These are phyloP conservation scores for Takifugu ocellatus DNA, from an alignment of 2,797 vertebrate genomes.

Conservation along the genomic window DNA sequence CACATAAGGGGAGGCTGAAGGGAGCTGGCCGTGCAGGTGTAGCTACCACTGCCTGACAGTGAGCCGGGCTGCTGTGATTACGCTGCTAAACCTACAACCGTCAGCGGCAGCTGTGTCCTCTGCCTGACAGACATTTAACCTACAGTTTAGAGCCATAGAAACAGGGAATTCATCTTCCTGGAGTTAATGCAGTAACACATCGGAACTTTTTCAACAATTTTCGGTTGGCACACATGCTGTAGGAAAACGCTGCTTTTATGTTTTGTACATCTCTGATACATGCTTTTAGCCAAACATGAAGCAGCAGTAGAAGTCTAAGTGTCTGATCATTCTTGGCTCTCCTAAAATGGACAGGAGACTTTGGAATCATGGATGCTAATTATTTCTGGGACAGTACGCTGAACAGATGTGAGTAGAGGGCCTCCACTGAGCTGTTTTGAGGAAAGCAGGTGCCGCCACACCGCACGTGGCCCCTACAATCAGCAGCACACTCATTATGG, in stretches of 20 bases:
- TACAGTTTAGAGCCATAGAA: not conserved
- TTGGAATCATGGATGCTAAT: not conserved
- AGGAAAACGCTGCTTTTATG: not conserved
- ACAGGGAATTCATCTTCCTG: not conserved
- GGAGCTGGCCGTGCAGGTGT: no score
- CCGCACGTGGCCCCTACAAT: constrained; percentile 9
- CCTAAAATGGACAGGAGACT: no score
- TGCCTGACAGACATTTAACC: not conserved
- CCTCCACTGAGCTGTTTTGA: constrained; percentile 20
- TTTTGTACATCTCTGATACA: not conserved
- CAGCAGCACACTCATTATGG: constrained; percentile 6
- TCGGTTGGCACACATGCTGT: not conserved
- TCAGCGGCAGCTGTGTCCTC: not conserved
- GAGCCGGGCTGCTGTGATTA: not conserved
- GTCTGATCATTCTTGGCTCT: no score
- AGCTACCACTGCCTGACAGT: no score
- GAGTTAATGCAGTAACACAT: not conserved
- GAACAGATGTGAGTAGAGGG: not conserved
- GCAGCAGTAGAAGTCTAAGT: no score
- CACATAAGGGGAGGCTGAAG: no score
- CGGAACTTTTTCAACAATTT: not conserved
- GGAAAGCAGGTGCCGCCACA: constrained; percentile 5
- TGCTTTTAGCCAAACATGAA: no score
- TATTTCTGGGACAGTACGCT: not conserved
- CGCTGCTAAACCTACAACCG: not conserved